phyloP scores from a whole-genome alignment of 2,113 vertebrate genomes.

The Dipodomys merriami region DNA sequence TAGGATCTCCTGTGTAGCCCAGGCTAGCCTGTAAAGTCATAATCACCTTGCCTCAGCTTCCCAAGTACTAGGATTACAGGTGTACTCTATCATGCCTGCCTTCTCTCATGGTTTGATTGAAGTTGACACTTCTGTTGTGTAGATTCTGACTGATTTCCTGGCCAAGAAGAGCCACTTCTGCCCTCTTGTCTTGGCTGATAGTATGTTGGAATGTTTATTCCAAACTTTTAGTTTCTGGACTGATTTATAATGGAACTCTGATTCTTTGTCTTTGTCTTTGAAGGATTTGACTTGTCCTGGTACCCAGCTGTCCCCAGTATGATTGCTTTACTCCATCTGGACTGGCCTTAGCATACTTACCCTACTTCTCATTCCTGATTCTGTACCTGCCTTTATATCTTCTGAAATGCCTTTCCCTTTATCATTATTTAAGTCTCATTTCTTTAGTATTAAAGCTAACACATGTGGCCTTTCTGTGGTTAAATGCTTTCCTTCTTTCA shows the following conservation, averaged over 20 bases:
- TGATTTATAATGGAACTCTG: constrained; percentile 33
- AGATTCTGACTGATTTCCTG: constrained; percentile 41
- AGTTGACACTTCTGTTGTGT: neutral
- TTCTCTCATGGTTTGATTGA: neutral
- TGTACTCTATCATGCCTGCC: neutral
- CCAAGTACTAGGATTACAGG: neutral
- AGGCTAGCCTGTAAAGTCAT: neutral
- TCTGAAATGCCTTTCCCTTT: constrained; percentile 14
- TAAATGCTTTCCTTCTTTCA: neutral
- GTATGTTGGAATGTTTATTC: constrained; percentile 43
- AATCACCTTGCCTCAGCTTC: neutral
- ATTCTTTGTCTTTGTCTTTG: constrained; percentile 48
- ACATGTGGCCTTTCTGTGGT: neutral
- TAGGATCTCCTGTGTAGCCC: neutral
- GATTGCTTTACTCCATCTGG: neutral
- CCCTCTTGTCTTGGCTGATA: neutral
- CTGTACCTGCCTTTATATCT: neutral
- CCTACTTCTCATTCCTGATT: neutral
- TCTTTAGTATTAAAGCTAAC: constrained; percentile 9
- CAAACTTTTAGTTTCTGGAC: constrained; percentile 21
- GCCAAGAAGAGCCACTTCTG: constrained; percentile 16
- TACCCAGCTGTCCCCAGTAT: neutral
- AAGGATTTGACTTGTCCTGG: constrained; percentile 23
- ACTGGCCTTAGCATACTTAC: neutral
- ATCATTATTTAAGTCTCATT: constrained; percentile 1